phyloP scores from a whole-genome alignment of 2,797 vertebrate species.

The Molossus molossus region DNA sequence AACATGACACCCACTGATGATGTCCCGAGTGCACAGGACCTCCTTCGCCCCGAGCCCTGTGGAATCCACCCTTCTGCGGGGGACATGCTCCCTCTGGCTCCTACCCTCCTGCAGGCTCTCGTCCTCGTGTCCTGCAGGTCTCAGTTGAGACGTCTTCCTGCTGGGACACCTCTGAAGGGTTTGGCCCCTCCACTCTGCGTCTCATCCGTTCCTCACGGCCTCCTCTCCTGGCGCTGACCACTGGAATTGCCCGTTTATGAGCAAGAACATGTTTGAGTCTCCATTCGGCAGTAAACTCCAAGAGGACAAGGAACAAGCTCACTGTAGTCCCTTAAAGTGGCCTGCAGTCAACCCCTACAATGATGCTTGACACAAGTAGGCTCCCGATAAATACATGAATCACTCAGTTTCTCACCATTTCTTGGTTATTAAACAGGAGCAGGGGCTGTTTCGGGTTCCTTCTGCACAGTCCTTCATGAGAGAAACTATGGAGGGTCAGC shows the following conservation, averaged over 20 bases:
- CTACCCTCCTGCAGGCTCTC: not conserved
- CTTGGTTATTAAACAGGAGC: not conserved
- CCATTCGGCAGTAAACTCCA: not conserved
- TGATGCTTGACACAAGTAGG: not conserved
- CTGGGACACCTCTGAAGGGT: not conserved
- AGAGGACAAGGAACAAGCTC: not conserved
- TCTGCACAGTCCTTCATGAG: not conserved
- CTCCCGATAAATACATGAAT: not conserved
- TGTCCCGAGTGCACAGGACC: not conserved
- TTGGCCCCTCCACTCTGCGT: not conserved
- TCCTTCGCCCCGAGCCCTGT: not conserved
- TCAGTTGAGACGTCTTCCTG: not conserved
- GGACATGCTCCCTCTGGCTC: not conserved
- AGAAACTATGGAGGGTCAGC: not conserved
- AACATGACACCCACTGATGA: not conserved
- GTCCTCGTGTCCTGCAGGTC: not conserved
- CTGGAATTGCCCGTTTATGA: not conserved
- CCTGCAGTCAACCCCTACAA: not conserved
- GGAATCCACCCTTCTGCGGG: fast-evolving
- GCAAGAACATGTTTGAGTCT: not conserved
- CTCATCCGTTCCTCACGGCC: not conserved
- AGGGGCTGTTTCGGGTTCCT: not conserved
- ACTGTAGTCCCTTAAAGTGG: not conserved
- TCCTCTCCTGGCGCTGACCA: not conserved
- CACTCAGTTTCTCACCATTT: not conserved